These are phyloP conservation scores for Scytalopus superciliaris DNA, from an alignment of 2,113 vertebrate genomes.

Conservation along the genomic window DNA sequence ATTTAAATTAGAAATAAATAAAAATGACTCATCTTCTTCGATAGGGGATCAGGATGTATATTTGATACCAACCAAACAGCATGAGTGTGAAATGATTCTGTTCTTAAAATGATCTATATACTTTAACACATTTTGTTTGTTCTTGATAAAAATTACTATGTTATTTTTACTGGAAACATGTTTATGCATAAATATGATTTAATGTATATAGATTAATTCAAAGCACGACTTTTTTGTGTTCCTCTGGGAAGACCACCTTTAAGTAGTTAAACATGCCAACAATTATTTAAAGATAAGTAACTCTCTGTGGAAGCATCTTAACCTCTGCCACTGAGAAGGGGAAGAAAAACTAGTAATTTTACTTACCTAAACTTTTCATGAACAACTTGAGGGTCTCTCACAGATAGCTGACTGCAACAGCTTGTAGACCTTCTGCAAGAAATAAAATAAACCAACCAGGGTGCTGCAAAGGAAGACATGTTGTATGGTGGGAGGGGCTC, in stretches of 20 bases:
- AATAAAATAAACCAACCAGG: slow-evolving; percentile 57
- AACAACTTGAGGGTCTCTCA: slow-evolving; percentile 35
- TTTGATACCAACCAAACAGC: background rate
- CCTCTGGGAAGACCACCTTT: background rate
- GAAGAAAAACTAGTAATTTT: background rate
- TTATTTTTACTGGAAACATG: background rate
- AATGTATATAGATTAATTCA: background rate
- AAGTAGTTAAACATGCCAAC: background rate
- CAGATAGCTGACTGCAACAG: slow-evolving; percentile 31
- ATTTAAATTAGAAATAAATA: background rate
- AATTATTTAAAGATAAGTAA: background rate
- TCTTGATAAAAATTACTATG: background rate
- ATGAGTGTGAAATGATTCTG: background rate
- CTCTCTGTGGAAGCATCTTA: background rate
- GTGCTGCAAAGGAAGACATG: slow-evolving; percentile 22
- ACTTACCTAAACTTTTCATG: background rate
- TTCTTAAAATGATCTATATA: background rate
- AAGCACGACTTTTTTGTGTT: background rate
- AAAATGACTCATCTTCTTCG: background rate
- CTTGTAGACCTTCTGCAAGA: slow-evolving; percentile 43
- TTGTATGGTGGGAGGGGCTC: background rate
- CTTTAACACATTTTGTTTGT: background rate
- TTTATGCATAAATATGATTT: background rate
- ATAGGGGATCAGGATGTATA: background rate
- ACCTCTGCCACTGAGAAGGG: background rate